phyloP scores from a whole-genome alignment of 2,888 invertebrate species.

The Rapana venosa region DNA sequence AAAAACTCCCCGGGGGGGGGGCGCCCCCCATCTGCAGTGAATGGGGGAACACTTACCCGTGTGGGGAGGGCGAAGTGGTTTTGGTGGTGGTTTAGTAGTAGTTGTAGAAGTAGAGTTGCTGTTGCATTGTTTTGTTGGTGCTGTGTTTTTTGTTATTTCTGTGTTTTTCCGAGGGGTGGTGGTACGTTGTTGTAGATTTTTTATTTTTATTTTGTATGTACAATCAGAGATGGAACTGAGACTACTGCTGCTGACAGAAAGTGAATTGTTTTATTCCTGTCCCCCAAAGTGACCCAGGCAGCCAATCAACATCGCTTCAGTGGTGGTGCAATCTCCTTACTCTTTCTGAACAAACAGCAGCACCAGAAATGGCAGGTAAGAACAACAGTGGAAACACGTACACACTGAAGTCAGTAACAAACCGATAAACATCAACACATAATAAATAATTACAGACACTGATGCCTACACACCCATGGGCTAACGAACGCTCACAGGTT shows the following conservation, averaged over 20 bases:
- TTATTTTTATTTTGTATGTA: neutral
- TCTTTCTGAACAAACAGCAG: neutral
- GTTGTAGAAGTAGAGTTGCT: too few relatives aligned
- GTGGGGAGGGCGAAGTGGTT: too few relatives aligned
- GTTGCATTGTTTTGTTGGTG: too few relatives aligned
- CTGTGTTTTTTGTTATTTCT: too few relatives aligned
- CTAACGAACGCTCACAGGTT: too few relatives aligned
- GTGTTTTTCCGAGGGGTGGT: too few relatives aligned
- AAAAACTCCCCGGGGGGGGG: too few relatives aligned
- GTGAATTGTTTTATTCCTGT: slow-evolving; percentile 1
- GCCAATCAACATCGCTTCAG: neutral
- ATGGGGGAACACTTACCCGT: too few relatives aligned
- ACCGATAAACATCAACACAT: neutral
- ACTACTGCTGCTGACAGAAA: neutral
- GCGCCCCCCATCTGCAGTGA: too few relatives aligned
- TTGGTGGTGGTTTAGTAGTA: too few relatives aligned
- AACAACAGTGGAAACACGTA: neutral
- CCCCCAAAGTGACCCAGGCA: neutral
- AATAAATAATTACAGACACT: neutral
- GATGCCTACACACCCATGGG: neutral
- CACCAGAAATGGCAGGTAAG: neutral
- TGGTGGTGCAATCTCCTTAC: slow-evolving; percentile 3
- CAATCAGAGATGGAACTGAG: neutral
- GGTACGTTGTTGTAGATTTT: too few relatives aligned
- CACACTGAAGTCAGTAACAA: too few relatives aligned